These are phyloP conservation scores for Drosophila koepferae DNA, from an alignment of 2,888 invertebrate species.

Conservation along the genomic window DNA sequence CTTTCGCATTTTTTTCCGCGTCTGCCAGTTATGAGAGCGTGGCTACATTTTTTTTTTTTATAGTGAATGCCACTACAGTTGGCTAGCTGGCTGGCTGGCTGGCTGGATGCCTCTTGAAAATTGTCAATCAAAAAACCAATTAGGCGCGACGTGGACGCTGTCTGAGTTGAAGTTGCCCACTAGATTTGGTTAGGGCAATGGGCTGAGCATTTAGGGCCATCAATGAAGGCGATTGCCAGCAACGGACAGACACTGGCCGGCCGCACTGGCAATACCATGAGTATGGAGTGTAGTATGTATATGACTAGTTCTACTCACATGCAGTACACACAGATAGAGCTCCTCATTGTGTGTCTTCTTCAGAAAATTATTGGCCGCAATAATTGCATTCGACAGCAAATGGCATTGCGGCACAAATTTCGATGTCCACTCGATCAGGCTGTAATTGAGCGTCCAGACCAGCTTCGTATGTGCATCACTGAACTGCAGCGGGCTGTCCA, in stretches of 20 bases:
- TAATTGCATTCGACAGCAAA: slow-evolving; percentile 87
- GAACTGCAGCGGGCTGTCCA: slow-evolving; percentile 77
- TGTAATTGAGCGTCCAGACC: slow-evolving; percentile 91
- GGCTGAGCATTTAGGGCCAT: slow-evolving; percentile 47
- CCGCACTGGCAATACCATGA: slow-evolving; percentile 6
- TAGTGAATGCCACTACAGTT: slow-evolving; percentile 12
- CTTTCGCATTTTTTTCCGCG: slow-evolving; percentile 35
- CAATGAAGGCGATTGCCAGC: slow-evolving; percentile 37
- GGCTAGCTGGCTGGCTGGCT: slow-evolving; percentile 12
- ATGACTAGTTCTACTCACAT: slow-evolving; percentile 84
- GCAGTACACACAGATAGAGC: slow-evolving; percentile 86
- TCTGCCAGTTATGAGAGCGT: slow-evolving; percentile 65
- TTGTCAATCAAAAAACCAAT: slow-evolving; percentile 83
- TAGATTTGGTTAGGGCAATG: slow-evolving; percentile 47
- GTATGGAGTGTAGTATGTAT: background rate
- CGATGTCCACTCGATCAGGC: slow-evolving; percentile 90
- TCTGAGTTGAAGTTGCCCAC: slow-evolving; percentile 43
- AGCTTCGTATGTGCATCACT: slow-evolving; percentile 89
- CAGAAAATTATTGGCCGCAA: slow-evolving; percentile 86
- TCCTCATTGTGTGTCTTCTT: slow-evolving; percentile 84
- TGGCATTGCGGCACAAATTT: slow-evolving; percentile 88
- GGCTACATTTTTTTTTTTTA: slow-evolving; percentile 14
- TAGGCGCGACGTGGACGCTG: slow-evolving; percentile 66
- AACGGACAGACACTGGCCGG: slow-evolving; percentile 8
- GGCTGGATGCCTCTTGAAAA: slow-evolving; percentile 64